These are phyloP conservation scores for Pogonophryne albipinna DNA, from an alignment of 2,797 vertebrate genomes.

Conservation along the genomic window DNA sequence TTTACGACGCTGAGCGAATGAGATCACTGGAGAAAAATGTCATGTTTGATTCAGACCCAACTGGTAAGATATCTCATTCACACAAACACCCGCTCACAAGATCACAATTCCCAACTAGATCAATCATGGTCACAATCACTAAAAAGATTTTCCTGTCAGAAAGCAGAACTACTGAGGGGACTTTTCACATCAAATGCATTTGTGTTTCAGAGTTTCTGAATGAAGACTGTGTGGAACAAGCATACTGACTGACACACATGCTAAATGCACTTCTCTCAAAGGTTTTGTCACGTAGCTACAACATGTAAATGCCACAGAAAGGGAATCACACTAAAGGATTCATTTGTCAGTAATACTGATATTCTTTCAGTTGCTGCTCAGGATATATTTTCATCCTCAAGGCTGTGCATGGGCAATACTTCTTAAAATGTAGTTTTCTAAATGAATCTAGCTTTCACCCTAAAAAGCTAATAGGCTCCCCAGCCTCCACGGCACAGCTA, in stretches of 20 bases:
- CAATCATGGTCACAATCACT: slow-evolving; percentile 17
- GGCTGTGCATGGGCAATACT: slow-evolving; percentile 14
- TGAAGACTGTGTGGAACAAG: not conserved
- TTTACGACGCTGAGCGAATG: slow-evolving; percentile 17
- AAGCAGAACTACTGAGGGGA: slow-evolving; percentile 7
- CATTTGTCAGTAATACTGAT: slow-evolving; percentile 29
- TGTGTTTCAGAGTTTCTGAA: not conserved
- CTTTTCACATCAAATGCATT: slow-evolving; percentile 1
- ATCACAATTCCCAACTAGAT: slow-evolving; percentile 2
- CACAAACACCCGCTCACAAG: slow-evolving; percentile 34
- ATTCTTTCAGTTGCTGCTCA: slow-evolving; percentile 26
- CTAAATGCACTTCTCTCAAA: slow-evolving; percentile 14
- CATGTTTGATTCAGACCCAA: slow-evolving; percentile 30
- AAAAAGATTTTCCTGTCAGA: not conserved
- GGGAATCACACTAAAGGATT: slow-evolving; percentile 7
- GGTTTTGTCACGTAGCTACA: not conserved
- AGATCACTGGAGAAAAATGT: slow-evolving; percentile 14
- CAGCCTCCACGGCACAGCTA: slow-evolving; percentile 23
- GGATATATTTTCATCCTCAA: slow-evolving; percentile 24
- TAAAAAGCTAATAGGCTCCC: slow-evolving; percentile 36
- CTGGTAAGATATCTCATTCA: slow-evolving; percentile 9
- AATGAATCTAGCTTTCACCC: slow-evolving; percentile 45
- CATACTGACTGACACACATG: not conserved
- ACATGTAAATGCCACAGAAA: slow-evolving; percentile 27
- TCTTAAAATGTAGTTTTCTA: slow-evolving; percentile 33